A percentile compares a stretch with the other conserved stretches of the same genome.
These are phyloP conservation scores for Hippocampus kuda DNA, from an alignment of 2,797 vertebrate species.

Conservation along the genomic window DNA sequence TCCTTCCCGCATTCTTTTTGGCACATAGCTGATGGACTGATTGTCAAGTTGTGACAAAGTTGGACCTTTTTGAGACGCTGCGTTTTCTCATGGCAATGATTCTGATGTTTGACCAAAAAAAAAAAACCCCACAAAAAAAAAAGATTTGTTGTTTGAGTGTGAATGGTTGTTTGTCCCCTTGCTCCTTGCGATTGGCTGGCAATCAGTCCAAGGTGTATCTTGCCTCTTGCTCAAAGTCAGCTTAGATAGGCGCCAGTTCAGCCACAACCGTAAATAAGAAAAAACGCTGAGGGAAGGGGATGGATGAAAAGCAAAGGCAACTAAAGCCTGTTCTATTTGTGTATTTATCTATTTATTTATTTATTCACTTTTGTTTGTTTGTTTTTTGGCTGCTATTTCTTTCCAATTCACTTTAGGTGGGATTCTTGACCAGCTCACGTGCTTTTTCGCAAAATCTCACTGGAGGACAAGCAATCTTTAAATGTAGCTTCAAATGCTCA, in stretches of 20 bases:
- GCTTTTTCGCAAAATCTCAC: constrained; percentile 30
- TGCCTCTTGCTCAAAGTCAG: neutral
- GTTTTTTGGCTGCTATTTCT: constrained; percentile 21
- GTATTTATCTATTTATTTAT: neutral
- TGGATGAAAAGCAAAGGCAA: constrained; percentile 22
- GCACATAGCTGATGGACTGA: constrained; percentile 29
- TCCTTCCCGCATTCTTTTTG: constrained; percentile 26
- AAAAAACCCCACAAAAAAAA: too few species aligned
- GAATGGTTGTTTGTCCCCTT: too few species aligned
- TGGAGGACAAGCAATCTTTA: constrained; percentile 14
- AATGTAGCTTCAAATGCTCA: constrained; percentile 36
- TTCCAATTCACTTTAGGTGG: constrained; percentile 4
- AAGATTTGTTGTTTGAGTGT: neutral
- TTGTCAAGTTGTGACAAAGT: constrained; percentile 17
- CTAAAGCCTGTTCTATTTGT: constrained; percentile 8
- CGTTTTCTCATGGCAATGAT: neutral
- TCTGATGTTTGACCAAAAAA: too few species aligned
- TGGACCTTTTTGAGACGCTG: constrained; percentile 13
- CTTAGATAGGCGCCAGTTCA: too few species aligned
- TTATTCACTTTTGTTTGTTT: constrained; percentile 7
- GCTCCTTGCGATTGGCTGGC: neutral
- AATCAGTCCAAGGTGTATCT: constrained; percentile 1
- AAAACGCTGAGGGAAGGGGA: too few species aligned
- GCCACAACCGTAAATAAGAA: too few species aligned
- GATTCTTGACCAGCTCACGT: constrained; percentile 18